Evolutionary conservation across 2,113 vertebrate genomes (phyloP), one percentile per base, ranked within the genome.

Genomic region (Castor canadensis): DNA sequence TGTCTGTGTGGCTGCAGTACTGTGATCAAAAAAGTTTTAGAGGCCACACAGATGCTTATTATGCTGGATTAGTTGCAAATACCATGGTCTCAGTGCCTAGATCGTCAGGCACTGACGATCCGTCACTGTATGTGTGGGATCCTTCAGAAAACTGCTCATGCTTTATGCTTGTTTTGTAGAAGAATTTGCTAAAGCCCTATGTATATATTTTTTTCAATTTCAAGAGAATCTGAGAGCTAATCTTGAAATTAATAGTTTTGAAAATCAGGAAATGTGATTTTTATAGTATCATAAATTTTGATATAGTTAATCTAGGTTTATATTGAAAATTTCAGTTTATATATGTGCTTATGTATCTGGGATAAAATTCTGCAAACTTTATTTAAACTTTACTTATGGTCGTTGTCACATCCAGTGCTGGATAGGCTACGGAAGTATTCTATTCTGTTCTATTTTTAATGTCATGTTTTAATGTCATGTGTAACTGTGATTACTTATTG

Each of bases 1-100:
- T n/a, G 5, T 54, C 1, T 10, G 3, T 38, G 66, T 35, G 9
- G 19, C 22, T 26, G 2, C 1, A 32, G 5, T 8, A 5, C 1
- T 20, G 10, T 35, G 5, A 13, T 54, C 82, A 40, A 67, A 43
- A 56, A 3, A n/a, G 11, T 52, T 60, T 40, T 19, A 17, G 11
- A 10, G 9, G 13, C 7, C 7, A 47, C 9, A 40, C 9, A 73
- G 19, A 43, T 17, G 0, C 1, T 47, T 66, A 20, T 13, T 24
- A 4, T 38, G 1, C 3, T 43, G 28, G 8, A 11, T 67, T 24
- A 45, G 38, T 35, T 62, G 30, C 3, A 32, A 1, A 62, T 49
- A n/a, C 9, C 30, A 49, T 2, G 38, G 22, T 8, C 13, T 5
- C 6, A 9, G 5, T 82, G 35, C 26, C 54, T 45, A 40, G 3